These are phyloP conservation scores for Mycetomoellerius zeteki DNA, from an alignment of 1,140 invertebrate genomes.

Conservation along the genomic window DNA sequence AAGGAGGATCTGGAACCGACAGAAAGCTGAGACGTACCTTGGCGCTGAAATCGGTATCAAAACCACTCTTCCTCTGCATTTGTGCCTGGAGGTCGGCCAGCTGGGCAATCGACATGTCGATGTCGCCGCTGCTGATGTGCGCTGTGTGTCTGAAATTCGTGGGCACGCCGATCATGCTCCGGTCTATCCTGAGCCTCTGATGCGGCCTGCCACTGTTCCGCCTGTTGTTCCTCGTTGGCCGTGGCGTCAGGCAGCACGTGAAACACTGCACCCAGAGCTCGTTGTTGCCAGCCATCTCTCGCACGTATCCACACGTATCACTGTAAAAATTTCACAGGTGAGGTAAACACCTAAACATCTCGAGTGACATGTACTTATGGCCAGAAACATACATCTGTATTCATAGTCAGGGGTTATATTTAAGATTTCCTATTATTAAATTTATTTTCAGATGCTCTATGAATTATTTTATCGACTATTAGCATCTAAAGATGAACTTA, in stretches of 20 bases:
- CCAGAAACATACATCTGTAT: too few relatives aligned
- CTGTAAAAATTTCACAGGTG: too few relatives aligned
- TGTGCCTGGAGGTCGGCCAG: slow-evolving; percentile 93
- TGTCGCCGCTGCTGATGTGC: slow-evolving; percentile 95
- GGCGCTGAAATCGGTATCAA: slow-evolving; percentile 90
- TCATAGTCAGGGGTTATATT: too few relatives aligned
- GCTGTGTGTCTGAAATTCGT: slow-evolving; percentile 97
- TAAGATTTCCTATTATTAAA: too few relatives aligned
- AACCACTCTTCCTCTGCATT: slow-evolving; percentile 96
- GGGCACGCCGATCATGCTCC: slow-evolving; percentile 96
- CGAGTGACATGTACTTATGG: too few relatives aligned
- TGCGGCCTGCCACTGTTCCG: slow-evolving; percentile 89
- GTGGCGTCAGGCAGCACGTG: slow-evolving; percentile 93
- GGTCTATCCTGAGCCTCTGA: slow-evolving; percentile 93
- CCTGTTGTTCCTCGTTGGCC: slow-evolving; percentile 87
- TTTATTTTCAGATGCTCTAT: too few relatives aligned
- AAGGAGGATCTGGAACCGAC: background rate
- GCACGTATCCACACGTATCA: too few relatives aligned
- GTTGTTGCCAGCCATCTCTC: slow-evolving; percentile 89
- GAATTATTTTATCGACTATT: too few relatives aligned
- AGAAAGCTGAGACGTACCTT: slow-evolving; percentile 83
- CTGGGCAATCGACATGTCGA: slow-evolving; percentile 91
- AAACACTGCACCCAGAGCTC: slow-evolving; percentile 95
- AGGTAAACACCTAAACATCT: too few relatives aligned
- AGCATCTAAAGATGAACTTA: too few relatives aligned